These are phyloP conservation scores for Clusia tigrina DNA, from an alignment of 2,888 invertebrate species.

Conservation along the genomic window DNA sequence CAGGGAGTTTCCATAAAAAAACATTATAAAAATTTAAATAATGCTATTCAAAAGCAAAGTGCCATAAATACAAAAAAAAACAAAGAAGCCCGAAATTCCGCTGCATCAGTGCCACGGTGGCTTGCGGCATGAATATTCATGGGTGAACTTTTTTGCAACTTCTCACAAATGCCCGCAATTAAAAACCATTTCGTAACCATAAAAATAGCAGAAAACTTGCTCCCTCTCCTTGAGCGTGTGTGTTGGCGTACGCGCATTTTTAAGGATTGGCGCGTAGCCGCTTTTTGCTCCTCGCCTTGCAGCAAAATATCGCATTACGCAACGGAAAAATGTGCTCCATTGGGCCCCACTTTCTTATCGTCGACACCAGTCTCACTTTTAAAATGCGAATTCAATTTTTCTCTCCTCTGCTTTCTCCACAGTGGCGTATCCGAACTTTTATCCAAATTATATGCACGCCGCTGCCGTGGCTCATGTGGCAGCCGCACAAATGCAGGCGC, in stretches of 20 bases:
- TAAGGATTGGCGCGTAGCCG: conserved; percentile 38
- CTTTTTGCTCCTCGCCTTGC: background rate
- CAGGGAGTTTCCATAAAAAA: conserved; percentile 12
- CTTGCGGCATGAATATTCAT: conserved; percentile 10
- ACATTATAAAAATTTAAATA: conserved; percentile 19
- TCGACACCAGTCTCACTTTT: too few species aligned
- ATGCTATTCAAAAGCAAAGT: conserved; percentile 40
- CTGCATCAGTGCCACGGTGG: too few species aligned
- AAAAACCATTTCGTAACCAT: conserved; percentile 5
- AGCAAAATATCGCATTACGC: background rate
- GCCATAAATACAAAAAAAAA: conserved; percentile 42
- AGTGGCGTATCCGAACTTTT: conserved; percentile 77
- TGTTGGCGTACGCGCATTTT: conserved; percentile 41
- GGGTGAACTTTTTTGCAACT: conserved; percentile 35
- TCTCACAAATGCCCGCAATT: conserved; percentile 29
- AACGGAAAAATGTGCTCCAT: background rate
- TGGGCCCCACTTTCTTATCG: too few species aligned
- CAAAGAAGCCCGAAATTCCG: background rate
- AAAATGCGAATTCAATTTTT: too few species aligned
- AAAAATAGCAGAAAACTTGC: conserved; percentile 12
- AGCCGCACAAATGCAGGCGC: conserved; percentile 68
- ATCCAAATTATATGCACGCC: conserved; percentile 76
- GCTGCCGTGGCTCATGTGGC: conserved; percentile 81
- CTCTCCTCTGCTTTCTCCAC: too few species aligned
- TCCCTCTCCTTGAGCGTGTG: too few species aligned